Base-by-base conservation (phyloP, 2,113 vertebrate species). In the Pyrgilauda ruficollis region DNA sequence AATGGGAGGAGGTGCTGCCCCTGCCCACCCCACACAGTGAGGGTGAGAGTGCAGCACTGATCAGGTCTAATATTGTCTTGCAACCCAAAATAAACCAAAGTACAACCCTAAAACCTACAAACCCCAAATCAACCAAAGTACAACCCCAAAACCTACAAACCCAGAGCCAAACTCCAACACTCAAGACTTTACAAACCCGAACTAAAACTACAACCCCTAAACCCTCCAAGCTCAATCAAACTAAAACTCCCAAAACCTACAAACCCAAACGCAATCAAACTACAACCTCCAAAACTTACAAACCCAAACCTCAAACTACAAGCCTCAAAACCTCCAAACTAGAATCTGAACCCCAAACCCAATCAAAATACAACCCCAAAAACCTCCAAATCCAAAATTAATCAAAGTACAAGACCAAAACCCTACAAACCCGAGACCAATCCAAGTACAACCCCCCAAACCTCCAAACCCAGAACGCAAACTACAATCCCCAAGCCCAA, bases 31-130 rank as follows among this genome's bases (percentile, higher is more conserved):
- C 41, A 20, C 8, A 23, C 39, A 6, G 55, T 5, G 16, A 46
- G 46, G 46, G 15, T 3, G 22, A 30, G 44, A 76, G 56, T 0
- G 1, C 68, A 58, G 55, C 0, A 0, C 62, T 63, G 33, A 13
- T 9, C 64, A 24, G 12, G 12, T 24, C 73, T 11, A 3, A 9
- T 3, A 8, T 1, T n/a, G 35, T 14, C 52, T 58, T 23, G 12
- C 3, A 14, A 37, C 18, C 35, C 35, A 6, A 61, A 61, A 19
- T 13, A 7, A 13, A 18, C 5, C 77, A 21, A 56, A 19, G 7
- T 16, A 6, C 35, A 63, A 8, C 44, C 30, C 30, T 17, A 10
- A 33, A 41, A 10, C 16, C 4, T 12, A 10, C 14, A 43, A 64
- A 19, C 7, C 9, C 39, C 1, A 61, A 61, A 19, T 13, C 9